A percentile compares a stretch with the other conserved stretches of the same genome.
Evolutionary conservation across 1,140 invertebrate genomes (phyloP).

Genomic region (Phthorimaea operculella): DNA sequence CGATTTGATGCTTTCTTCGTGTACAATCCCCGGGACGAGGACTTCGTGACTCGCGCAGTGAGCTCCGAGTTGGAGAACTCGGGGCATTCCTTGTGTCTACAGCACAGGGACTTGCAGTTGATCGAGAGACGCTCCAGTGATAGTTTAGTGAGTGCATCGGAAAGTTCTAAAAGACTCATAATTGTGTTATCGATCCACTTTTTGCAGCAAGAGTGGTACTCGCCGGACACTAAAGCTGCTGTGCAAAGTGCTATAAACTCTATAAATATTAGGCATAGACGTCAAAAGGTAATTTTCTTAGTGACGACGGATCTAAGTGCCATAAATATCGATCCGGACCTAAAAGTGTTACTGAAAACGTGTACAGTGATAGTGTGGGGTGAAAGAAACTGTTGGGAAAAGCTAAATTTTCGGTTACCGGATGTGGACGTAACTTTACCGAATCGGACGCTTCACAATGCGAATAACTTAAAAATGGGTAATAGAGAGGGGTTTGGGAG

Average conservation of each 20-base stretch:
- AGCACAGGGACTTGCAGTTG: constrained; percentile 80
- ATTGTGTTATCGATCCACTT: constrained; percentile 80
- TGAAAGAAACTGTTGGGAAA: constrained; percentile 90
- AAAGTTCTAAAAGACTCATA: constrained; percentile 78
- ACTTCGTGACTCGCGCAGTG: constrained; percentile 81
- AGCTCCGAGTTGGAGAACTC: constrained; percentile 83
- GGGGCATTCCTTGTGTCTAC: constrained; percentile 79
- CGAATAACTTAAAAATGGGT: constrained; percentile 54
- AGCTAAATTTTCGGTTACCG: constrained; percentile 88
- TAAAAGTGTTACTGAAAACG: constrained; percentile 84
- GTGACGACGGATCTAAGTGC: constrained; percentile 72
- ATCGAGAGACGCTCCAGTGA: constrained; percentile 76
- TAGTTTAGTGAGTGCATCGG: constrained; percentile 81
- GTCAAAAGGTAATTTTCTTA: constrained; percentile 80
- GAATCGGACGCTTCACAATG: constrained; percentile 66
- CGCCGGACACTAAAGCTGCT: constrained; percentile 76
- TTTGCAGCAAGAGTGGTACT: constrained; percentile 79
- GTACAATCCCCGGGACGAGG: constrained; percentile 86
- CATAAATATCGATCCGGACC: constrained; percentile 81
- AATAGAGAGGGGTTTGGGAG: constrained; percentile 58
- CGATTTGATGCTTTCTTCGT: constrained; percentile 89
- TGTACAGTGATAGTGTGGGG: constrained; percentile 88
- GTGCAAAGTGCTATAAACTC: constrained; percentile 80
- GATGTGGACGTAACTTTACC: constrained; percentile 70
- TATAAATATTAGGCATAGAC: constrained; percentile 74